Base-by-base conservation (phyloP, 2,888 invertebrate genomes). In the Tholera decimalis region DNA sequence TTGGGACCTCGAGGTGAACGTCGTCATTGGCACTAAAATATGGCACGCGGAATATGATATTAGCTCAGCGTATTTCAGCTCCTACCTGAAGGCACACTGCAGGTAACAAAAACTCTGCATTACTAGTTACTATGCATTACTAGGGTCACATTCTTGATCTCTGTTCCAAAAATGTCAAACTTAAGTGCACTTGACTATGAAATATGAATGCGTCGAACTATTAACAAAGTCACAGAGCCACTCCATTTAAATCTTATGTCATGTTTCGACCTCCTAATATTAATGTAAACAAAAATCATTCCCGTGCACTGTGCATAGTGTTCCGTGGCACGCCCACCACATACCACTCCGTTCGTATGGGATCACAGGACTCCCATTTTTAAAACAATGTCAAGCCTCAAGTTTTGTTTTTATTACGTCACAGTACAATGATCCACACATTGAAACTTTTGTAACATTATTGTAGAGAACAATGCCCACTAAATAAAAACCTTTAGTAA, bases 381-480 rank as follows among this genome's bases (percentile, higher is more conserved):
- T 74, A 74, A 82, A 82, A 82, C 80, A 82, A 77, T 74, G 77
- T 77, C 72, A 77, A 49, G 56, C 66, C 15, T 58, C 59, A 67
- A 73, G 53, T 73, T 68, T 77, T 73, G 67, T 77, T 78, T 78
- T 78, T 78, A 71, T 78, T 63, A 64, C 69, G 65, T 65, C 72
- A 75, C 73, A 68, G 70, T 74, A 74, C 73, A 80, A 68, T 68
- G 73, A 82, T 75, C 69, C 57, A 74, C 54, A 73, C 78, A 73
- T 76, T 65, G 43, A 61, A 63, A 70, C 65, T 71, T 79, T 70
- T 72, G 72, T 74, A 71, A 70, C 60, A 64, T 54, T 71, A 81
- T 64, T 56, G 59, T 59, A 47, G 59, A 69, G 72, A 71, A 83
- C 81, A 79, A 80, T 80, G 61, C 65, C 56, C 57, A 65, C 62